Conservation (phyloP, 2,113 vertebrate species). For the Amblyornis subalaris region DNA sequence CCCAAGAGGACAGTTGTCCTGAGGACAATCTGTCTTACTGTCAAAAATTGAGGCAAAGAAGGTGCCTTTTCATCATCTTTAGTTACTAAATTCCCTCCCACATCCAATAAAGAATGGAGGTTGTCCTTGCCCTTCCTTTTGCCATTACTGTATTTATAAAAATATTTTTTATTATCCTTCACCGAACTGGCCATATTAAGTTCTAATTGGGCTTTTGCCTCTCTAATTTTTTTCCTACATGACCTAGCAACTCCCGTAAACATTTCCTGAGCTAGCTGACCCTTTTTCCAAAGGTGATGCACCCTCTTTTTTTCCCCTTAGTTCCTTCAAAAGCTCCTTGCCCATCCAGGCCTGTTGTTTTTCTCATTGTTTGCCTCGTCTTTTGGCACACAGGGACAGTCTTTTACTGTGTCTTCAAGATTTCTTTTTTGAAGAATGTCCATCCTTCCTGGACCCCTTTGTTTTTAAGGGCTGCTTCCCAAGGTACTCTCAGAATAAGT, state of each 20-base stretch:
- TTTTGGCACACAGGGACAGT: neutral
- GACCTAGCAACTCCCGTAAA: neutral
- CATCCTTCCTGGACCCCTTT: no score
- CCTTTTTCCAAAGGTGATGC: neutral
- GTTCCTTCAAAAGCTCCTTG: neutral
- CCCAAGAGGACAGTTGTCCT: no score
- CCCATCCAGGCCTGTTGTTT: neutral
- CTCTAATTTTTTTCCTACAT: neutral
- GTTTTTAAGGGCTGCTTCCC: no score
- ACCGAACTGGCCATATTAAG: neutral
- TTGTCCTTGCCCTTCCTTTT: neutral
- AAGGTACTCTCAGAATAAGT: neutral
- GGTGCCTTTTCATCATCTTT: neutral
- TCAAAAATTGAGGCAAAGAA: no score
- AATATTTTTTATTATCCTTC: neutral
- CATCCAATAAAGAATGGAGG: neutral
- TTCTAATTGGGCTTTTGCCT: neutral
- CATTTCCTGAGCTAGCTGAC: neutral
- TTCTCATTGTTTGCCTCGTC: rapidly evolving
- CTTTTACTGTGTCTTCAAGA: neutral
- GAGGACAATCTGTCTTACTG: no score
- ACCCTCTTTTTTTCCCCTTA: neutral
- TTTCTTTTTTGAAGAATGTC: no score
- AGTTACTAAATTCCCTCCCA: neutral
- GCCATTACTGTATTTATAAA: neutral